Evolutionary conservation across 1,140 invertebrate genomes (phyloP).

Genomic region (Nomia melanderi): DNA sequence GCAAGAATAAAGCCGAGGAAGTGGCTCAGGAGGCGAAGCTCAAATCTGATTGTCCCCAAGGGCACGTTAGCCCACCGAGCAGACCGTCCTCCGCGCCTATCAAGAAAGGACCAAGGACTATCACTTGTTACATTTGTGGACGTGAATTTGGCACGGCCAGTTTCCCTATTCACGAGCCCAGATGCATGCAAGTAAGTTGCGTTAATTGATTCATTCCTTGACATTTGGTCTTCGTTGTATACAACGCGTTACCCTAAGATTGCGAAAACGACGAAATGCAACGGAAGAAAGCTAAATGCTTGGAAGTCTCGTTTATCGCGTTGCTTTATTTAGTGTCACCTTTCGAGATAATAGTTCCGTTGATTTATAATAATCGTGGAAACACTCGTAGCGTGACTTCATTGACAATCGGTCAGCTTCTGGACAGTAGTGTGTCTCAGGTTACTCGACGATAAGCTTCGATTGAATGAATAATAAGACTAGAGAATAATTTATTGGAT

Average conservation of each 20-base stretch:
- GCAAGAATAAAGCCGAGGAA: constrained; percentile 57
- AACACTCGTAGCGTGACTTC: too few relatives aligned
- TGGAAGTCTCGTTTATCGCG: too few relatives aligned
- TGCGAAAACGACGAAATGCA: too few relatives aligned
- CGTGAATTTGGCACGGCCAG: constrained; percentile 90
- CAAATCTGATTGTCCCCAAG: constrained; percentile 19
- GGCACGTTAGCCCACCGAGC: neutral
- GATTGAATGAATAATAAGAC: neutral
- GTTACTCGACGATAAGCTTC: neutral
- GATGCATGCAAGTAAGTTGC: constrained; percentile 88
- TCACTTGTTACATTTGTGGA: constrained; percentile 89
- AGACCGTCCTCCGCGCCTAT: constrained; percentile 40
- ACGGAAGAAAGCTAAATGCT: too few relatives aligned
- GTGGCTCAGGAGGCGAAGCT: constrained; percentile 3
- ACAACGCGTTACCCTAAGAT: too few relatives aligned
- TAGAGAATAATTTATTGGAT: too few relatives aligned
- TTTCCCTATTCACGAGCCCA: constrained; percentile 89
- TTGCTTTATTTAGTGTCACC: too few relatives aligned
- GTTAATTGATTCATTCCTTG: too few relatives aligned
- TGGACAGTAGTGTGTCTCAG: neutral
- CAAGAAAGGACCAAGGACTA: constrained; percentile 77
- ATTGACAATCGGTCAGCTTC: too few relatives aligned
- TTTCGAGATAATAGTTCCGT: too few relatives aligned
- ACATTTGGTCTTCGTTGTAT: too few relatives aligned
- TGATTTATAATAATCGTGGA: too few relatives aligned